Percentiles rank a stretch among this genome's conserved stretches.
These are phyloP conservation scores for Coecobrya sp. DNA, from an alignment of 2,888 invertebrate species.

Conservation along the genomic window DNA sequence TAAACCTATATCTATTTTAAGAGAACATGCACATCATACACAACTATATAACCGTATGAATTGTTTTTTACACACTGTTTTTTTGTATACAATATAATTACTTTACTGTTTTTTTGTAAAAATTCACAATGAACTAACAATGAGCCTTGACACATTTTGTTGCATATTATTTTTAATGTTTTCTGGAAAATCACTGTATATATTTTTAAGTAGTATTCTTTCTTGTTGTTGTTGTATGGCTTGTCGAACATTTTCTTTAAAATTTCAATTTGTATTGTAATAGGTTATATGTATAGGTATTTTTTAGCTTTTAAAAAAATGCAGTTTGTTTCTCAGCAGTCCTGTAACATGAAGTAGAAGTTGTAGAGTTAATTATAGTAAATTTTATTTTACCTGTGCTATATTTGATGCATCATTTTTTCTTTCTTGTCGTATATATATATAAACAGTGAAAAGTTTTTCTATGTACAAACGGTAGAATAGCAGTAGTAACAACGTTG, in stretches of 20 bases:
- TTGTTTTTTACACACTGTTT: not conserved
- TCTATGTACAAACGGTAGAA: conserved; percentile 68
- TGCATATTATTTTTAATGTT: not conserved
- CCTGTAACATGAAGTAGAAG: not conserved
- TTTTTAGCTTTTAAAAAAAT: not conserved
- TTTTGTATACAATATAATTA: not conserved
- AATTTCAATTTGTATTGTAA: conserved; percentile 8
- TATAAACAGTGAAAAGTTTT: conserved; percentile 50
- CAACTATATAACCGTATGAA: not conserved
- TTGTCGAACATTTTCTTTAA: not conserved
- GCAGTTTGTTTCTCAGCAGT: conserved; percentile 10
- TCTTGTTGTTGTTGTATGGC: too few species aligned
- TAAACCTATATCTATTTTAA: not conserved
- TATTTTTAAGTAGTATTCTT: too few species aligned
- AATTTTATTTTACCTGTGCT: not conserved
- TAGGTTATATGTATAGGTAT: not conserved
- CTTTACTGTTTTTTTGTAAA: not conserved
- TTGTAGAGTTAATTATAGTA: not conserved
- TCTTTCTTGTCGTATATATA: too few species aligned
- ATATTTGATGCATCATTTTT: not conserved
- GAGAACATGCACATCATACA: not conserved
- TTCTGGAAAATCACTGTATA: conserved; percentile 37
- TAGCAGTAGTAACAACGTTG: conserved; percentile 36
- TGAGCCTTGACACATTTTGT: conserved; percentile 57
- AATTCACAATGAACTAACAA: conserved; percentile 33